These are phyloP conservation scores for Eleginops maclovinus DNA, from an alignment of 2,113 vertebrate genomes.

Conservation along the genomic window DNA sequence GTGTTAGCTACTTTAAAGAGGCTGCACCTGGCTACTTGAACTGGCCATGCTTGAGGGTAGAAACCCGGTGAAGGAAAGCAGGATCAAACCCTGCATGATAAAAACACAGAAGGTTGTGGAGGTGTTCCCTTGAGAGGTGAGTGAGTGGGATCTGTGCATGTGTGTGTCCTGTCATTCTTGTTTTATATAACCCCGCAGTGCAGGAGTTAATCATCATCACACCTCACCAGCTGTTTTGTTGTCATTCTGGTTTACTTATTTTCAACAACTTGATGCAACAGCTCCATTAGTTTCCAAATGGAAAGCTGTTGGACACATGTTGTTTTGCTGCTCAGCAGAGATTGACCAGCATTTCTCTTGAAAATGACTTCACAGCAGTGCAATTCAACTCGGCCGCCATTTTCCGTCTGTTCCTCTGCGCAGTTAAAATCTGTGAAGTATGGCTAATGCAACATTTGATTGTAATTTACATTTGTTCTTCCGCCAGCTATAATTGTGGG, in stretches of 20 bases:
- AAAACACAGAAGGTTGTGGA: constrained; percentile 53
- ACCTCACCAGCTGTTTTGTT: constrained; percentile 60
- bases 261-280: constrained; percentile 38
- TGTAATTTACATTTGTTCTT: constrained; percentile 55
- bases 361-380: constrained; percentile 41
- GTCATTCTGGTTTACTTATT: constrained; percentile 54
- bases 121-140: constrained; percentile 38
- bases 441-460: constrained; percentile 41
- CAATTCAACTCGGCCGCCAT: constrained; percentile 27
- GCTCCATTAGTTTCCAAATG: constrained; percentile 60
- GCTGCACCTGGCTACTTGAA: constrained; percentile 71
- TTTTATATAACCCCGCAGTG: constrained; percentile 22
- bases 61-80: constrained; percentile 43
- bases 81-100: constrained; percentile 69
- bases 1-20: constrained; percentile 58
- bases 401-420: constrained; percentile 46
- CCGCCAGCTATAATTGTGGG: constrained; percentile 29
- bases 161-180: constrained; percentile 4
- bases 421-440: constrained; percentile 41
- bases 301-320: constrained; percentile 66
- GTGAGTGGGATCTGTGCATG: background rate
- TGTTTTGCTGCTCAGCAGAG: constrained; percentile 53
- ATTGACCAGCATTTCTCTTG: constrained; percentile 53
- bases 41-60: constrained; percentile 33
- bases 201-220: constrained; percentile 52